These are phyloP conservation scores for Pteronura brasiliensis DNA, from an alignment of 2,113 vertebrate species.

Conservation along the genomic window DNA sequence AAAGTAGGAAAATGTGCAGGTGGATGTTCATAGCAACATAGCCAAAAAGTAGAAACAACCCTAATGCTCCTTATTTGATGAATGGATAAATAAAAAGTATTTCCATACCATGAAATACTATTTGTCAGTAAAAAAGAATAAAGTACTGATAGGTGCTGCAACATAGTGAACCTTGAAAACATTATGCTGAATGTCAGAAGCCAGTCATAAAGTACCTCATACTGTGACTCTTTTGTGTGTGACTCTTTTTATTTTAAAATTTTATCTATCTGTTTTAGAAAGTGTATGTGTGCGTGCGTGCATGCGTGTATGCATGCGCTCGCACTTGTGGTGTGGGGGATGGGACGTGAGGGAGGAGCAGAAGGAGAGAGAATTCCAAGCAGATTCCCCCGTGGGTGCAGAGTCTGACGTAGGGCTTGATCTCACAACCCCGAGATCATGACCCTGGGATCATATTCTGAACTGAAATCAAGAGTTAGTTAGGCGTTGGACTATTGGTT, in stretches of 20 bases:
- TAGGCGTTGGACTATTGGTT: not conserved
- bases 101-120: not conserved
- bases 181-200: not conserved
- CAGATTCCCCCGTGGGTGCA: not conserved
- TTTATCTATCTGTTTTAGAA: not conserved
- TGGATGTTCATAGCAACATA: not conserved
- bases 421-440: not conserved
- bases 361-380: not conserved
- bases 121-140: not conserved
- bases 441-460: not conserved
- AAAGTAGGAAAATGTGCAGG: not conserved
- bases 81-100: not conserved
- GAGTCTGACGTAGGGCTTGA: not conserved
- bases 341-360: not conserved
- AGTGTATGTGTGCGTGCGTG: rapidly evolving
- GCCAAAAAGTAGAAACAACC: not conserved
- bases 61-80: not conserved
- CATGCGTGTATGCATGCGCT: rapidly evolving
- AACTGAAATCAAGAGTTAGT: not conserved
- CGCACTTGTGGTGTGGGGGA: not conserved
- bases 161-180: not conserved
- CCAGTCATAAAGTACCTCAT: not conserved
- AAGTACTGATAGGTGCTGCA: not conserved
- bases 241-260: not conserved
- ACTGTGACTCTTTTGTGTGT: not conserved